These are phyloP conservation scores for Ciconia boyciana DNA, from an alignment of 2,113 vertebrate species.

Conservation along the genomic window DNA sequence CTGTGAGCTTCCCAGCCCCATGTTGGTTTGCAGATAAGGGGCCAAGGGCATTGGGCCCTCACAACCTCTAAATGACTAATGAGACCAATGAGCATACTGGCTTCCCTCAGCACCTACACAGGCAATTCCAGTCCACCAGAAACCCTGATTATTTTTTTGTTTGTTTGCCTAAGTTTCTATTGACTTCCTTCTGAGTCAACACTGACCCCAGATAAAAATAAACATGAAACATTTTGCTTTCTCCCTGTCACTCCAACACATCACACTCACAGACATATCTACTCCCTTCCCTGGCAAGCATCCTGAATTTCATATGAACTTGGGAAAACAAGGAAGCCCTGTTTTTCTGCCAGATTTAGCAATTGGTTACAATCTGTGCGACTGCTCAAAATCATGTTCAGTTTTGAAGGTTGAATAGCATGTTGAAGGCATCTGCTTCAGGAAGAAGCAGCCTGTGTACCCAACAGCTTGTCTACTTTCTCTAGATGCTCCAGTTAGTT, in stretches of 20 bases:
- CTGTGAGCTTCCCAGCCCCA: background rate
- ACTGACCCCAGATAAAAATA: constrained; percentile 37
- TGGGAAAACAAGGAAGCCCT: background rate
- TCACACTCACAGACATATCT: background rate
- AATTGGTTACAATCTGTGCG: background rate
- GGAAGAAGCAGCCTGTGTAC: background rate
- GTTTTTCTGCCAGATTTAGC: constrained; percentile 24
- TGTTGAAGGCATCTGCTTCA: background rate
- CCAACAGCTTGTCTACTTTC: background rate
- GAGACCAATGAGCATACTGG: background rate
- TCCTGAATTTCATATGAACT: background rate
- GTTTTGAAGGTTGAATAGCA: background rate
- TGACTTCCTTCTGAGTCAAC: constrained; percentile 7
- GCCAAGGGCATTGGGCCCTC: background rate
- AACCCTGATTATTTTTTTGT: background rate
- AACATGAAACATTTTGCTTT: background rate
- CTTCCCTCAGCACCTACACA: background rate
- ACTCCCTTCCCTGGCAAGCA: background rate
- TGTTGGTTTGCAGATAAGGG: background rate
- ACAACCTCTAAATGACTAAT: background rate
- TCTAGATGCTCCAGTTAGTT: background rate
- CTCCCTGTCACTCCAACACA: background rate
- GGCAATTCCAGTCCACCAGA: background rate
- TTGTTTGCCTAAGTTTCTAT: background rate
- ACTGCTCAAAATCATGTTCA: background rate